These are phyloP conservation scores for Procambarus virginalis DNA, from an alignment of 1,140 invertebrate species.

Conservation along the genomic window DNA sequence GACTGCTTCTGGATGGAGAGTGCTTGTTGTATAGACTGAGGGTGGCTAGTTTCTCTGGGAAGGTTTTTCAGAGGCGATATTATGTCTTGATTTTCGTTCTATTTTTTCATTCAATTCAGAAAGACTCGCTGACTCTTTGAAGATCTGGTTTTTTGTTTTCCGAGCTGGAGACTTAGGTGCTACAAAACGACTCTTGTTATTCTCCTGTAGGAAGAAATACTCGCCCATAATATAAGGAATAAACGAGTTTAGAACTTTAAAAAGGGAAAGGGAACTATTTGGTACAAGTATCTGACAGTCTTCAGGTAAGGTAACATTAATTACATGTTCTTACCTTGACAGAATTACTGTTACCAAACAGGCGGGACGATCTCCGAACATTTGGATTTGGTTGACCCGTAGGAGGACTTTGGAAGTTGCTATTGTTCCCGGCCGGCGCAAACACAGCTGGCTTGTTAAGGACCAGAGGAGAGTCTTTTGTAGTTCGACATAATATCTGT, in stretches of 20 bases:
- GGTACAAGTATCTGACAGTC: too few relatives aligned
- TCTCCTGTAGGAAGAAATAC: slow-evolving; percentile 75
- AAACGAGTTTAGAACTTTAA: neutral
- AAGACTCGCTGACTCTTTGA: slow-evolving; percentile 78
- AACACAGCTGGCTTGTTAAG: slow-evolving; percentile 73
- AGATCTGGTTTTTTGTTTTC: slow-evolving; percentile 89
- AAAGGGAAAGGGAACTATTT: too few relatives aligned
- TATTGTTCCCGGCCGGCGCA: slow-evolving; percentile 75
- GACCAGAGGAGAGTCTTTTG: slow-evolving; percentile 62
- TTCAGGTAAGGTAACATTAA: neutral
- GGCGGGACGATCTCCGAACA: slow-evolving; percentile 88
- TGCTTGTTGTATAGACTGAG: slow-evolving; percentile 76
- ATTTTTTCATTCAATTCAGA: slow-evolving; percentile 85
- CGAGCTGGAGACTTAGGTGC: slow-evolving; percentile 91
- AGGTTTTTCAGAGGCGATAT: slow-evolving; percentile 53
- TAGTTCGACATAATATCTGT: slow-evolving; percentile 63
- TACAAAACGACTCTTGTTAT: slow-evolving; percentile 74
- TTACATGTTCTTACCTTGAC: slow-evolving; percentile 62
- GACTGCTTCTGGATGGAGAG: slow-evolving; percentile 84
- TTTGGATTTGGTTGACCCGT: slow-evolving; percentile 74
- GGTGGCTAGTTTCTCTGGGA: slow-evolving; percentile 41
- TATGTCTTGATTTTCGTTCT: slow-evolving; percentile 74
- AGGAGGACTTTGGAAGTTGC: slow-evolving; percentile 74
- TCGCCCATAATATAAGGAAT: neutral
- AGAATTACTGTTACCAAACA: slow-evolving; percentile 86